Evolutionary conservation across 2,113 vertebrate genomes (phyloP).

Genomic region (Delphinapterus leucas): DNA sequence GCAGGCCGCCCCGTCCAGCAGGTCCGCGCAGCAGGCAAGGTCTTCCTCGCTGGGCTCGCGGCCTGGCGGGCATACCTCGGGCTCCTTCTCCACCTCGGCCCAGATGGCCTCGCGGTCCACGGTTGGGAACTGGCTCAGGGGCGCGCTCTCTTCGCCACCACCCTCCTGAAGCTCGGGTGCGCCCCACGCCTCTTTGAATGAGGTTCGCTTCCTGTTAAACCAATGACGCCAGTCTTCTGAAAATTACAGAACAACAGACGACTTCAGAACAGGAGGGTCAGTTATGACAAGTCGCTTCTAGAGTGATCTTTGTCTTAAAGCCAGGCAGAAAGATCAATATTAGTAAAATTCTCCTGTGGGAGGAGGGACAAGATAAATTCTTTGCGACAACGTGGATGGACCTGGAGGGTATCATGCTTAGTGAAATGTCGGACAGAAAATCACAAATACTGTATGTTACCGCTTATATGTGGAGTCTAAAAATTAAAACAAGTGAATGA

Average conservation of each 20-base stretch:
- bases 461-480: too few relatives aligned
- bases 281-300: neutral
- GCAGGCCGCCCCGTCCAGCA: neutral
- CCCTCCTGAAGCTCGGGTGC: constrained; percentile 70
- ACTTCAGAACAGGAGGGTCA: constrained; percentile 1
- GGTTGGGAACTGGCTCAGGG: constrained; percentile 82
- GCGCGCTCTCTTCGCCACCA: constrained; percentile 80
- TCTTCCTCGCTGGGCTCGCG: constrained; percentile 67
- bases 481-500: too few relatives aligned
- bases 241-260: neutral
- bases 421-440: too few relatives aligned
- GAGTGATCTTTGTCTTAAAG: neutral
- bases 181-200: constrained; percentile 68
- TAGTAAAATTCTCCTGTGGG: neutral
- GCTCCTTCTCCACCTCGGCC: constrained; percentile 90
- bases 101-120: constrained; percentile 95
- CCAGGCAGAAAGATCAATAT: neutral
- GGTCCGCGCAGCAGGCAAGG: neutral
- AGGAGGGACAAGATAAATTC: neutral
- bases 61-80: constrained; percentile 67
- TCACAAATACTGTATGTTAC: too few relatives aligned
- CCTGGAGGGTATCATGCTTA: too few relatives aligned
- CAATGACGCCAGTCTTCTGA: constrained; percentile 77
- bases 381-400: neutral
- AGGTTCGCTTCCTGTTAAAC: constrained; percentile 82